Base-by-base conservation (phyloP, 2,113 vertebrate species). In the Anhinga anhinga region DNA sequence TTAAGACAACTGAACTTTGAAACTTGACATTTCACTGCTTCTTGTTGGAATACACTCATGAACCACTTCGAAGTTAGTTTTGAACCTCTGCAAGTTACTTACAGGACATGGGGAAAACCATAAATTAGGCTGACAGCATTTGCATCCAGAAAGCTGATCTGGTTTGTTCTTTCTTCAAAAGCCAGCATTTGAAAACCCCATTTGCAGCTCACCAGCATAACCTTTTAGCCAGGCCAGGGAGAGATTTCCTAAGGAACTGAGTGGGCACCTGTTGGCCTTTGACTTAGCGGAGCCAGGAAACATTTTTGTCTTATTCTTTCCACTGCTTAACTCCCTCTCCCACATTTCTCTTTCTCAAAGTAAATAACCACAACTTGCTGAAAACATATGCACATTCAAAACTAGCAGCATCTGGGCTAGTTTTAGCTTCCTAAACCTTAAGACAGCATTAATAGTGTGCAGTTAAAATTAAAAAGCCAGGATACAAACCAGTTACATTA, bases 221-320 rank as follows among this genome's bases (percentile, higher is more conserved):
- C 67, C 72, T 95, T 86, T 92, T 88, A 86, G 79, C 63, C 86
- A 92, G 62, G 76, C 92, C 82, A 95, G 55, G 61, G 76, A 56
- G 30, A 1, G 6, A 72, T 81, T 77, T 86, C 88, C 47, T 74
- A 92, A 88, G 92, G 56, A 96, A 52, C 76, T 44, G 82, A 84
- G 69, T 2, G 17, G 88, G 95, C 92, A 97, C 95, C 96, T 96
- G 97, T 94, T 96, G 95, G 86, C 92, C 94, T 93, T 86, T 91
- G 94, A 67, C 76, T 96, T 59, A 25, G 29, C 2, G 5, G 72
- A 71, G 67, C 55, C 90, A 92, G 90, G 80, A 92, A 90, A 88
- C 42, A 11, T 63, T 90, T 86, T 52, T 92, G 63, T 73, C 82
- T 55, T 78, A 9, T 34, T 86, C 53, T 82, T 91, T 50, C 72